Evolutionary conservation across 2,797 vertebrate genomes (phyloP).

Genomic region (Rallus crepitans): DNA sequence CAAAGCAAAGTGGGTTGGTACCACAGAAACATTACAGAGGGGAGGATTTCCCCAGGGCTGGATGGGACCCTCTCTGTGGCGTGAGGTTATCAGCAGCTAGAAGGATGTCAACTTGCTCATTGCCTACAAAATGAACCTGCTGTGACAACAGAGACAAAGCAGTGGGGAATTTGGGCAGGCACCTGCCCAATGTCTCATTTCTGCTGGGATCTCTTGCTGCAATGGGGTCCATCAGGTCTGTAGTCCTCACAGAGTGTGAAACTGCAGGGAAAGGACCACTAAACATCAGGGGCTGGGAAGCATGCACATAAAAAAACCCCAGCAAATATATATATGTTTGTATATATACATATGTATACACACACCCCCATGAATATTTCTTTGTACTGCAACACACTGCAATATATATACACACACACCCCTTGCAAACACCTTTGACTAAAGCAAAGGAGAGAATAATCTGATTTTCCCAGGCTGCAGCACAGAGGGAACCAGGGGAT

Average conservation of each 20-base stretch:
- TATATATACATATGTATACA: too few species aligned
- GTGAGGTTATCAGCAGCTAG: neutral
- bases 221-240: neutral
- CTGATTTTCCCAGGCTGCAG: neutral
- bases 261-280: fast-evolving
- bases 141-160: fast-evolving
- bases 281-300: fast-evolving
- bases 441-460: neutral
- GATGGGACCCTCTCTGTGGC: neutral
- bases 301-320: too few species aligned
- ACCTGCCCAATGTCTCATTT: neutral
- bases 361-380: too few species aligned
- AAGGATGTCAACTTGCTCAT: neutral
- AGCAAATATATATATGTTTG: too few species aligned
- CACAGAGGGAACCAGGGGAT: neutral
- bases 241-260: fast-evolving
- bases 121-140: neutral
- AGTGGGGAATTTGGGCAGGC: neutral
- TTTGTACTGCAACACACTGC: neutral
- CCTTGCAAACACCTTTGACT: neutral
- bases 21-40: fast-evolving
- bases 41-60: neutral
- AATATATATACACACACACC: neutral
- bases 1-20: neutral
- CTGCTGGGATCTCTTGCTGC: neutral